These are phyloP conservation scores for Aurelia coerulea DNA, from an alignment of 30 jellyfish, hydroid and myxozoan species.

Conservation along the genomic window DNA sequence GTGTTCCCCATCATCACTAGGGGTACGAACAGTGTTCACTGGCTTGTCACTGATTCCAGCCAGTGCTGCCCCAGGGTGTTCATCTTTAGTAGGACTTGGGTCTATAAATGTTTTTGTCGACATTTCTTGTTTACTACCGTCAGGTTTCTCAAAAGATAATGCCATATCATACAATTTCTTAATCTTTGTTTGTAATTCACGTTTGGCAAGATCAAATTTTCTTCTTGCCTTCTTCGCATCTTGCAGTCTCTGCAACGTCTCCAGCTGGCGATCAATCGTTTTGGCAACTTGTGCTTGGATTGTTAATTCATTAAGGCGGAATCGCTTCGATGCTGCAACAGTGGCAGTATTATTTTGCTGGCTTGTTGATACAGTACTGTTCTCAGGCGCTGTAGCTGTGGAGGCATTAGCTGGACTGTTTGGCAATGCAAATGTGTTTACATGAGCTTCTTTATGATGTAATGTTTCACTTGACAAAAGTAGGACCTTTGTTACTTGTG, in stretches of 20 bases:
- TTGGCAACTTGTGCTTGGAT: conserved; percentile 43
- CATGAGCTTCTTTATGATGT: conserved; percentile 1
- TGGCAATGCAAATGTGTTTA: conserved; percentile 1
- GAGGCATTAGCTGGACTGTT: conserved; percentile 4
- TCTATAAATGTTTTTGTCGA: conserved; percentile 49
- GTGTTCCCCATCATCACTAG: conserved; percentile 66
- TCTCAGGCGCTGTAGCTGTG: background rate
- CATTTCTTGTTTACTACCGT: conserved; percentile 19
- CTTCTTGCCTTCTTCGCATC: conserved; percentile 91
- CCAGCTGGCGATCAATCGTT: conserved; percentile 59
- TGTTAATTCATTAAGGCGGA: conserved; percentile 27
- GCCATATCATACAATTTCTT: conserved; percentile 88
- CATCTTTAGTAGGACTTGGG: conserved; percentile 24
- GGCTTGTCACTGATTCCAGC: conserved; percentile 81
- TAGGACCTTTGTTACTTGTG: background rate
- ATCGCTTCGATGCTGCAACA: conserved; percentile 17
- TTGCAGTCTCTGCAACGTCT: conserved; percentile 74
- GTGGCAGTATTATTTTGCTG: background rate
- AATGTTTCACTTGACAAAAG: conserved; percentile 17
- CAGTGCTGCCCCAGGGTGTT: conserved; percentile 85
- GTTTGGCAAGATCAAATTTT: conserved; percentile 82
- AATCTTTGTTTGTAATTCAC: conserved; percentile 80
- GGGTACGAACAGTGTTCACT: conserved; percentile 46
- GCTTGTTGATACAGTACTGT: background rate
- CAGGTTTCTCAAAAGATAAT: conserved; percentile 74